These are phyloP conservation scores for Uromys caudimaculatus DNA, from an alignment of 2,797 vertebrate genomes.

Conservation along the genomic window DNA sequence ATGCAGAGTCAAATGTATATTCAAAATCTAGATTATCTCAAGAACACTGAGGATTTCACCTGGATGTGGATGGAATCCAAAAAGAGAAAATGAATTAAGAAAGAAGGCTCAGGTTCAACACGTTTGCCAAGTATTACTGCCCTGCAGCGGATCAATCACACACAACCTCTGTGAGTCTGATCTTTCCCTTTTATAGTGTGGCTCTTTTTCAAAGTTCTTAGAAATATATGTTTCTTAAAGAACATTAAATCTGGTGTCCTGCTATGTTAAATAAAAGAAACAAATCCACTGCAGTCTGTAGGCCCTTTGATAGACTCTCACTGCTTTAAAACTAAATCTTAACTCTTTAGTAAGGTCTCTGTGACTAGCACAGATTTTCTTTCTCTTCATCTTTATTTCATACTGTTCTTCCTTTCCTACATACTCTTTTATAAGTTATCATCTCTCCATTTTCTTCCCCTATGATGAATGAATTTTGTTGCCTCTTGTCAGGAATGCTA, in stretches of 20 bases:
- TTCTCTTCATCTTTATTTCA: background rate
- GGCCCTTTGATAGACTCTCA: background rate
- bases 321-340: background rate
- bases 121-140: accelerated
- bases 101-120: accelerated
- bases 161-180: background rate
- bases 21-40: conserved; percentile 1
- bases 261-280: conserved; percentile 17
- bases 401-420: background rate
- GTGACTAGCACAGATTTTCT: background rate
- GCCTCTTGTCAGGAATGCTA: background rate
- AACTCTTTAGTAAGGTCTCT: background rate
- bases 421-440: background rate
- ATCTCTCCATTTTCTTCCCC: background rate
- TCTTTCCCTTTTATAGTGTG: background rate
- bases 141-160: background rate
- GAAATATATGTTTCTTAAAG: background rate
- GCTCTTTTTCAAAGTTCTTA: background rate
- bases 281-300: background rate
- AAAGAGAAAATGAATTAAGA: background rate
- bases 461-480: background rate
- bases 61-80: background rate
- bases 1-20: background rate
- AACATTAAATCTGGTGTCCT: conserved; percentile 1
- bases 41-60: background rate